Evolutionary conservation across 2,888 invertebrate species (phyloP).

Genomic region (Conistra vaccinii): DNA sequence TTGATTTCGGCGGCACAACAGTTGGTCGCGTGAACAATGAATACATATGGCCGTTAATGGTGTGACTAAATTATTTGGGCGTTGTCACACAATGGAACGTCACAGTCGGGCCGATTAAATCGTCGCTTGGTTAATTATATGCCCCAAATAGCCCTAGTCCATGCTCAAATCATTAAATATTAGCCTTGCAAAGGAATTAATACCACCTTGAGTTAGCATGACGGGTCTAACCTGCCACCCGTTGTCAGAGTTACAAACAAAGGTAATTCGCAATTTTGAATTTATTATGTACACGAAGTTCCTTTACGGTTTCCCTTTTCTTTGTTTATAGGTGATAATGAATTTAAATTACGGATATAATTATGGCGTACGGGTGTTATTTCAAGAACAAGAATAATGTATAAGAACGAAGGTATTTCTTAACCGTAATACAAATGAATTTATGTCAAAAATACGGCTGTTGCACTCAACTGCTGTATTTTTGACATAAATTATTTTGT

Average conservation of each 20-base stretch:
- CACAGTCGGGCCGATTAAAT: conserved; percentile 16
- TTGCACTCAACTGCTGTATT: background rate
- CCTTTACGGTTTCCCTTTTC: conserved; percentile 15
- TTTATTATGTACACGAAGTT: conserved; percentile 27
- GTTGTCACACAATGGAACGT: conserved; percentile 28
- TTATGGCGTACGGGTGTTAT: conserved; percentile 6
- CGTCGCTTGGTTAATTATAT: conserved; percentile 32
- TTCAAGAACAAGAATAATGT: no score
- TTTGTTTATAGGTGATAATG: conserved; percentile 34
- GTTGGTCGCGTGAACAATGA: conserved; percentile 47
- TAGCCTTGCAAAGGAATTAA: conserved; percentile 7
- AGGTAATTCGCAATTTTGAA: conserved; percentile 29
- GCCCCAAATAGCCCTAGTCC: conserved; percentile 18
- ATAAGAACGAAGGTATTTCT: no score
- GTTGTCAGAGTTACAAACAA: conserved; percentile 20
- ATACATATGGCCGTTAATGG: conserved; percentile 38
- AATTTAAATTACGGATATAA: conserved; percentile 30
- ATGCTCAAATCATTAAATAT: conserved; percentile 33
- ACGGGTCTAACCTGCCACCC: background rate
- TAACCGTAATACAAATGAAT: no score
- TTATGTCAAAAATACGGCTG: no score
- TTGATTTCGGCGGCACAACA: conserved; percentile 46
- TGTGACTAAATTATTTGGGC: conserved; percentile 42
- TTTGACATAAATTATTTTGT: background rate
- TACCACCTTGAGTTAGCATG: background rate